Evolutionary conservation across 2,888 invertebrate genomes (phyloP).

Genomic region (Tribolium freemani): DNA sequence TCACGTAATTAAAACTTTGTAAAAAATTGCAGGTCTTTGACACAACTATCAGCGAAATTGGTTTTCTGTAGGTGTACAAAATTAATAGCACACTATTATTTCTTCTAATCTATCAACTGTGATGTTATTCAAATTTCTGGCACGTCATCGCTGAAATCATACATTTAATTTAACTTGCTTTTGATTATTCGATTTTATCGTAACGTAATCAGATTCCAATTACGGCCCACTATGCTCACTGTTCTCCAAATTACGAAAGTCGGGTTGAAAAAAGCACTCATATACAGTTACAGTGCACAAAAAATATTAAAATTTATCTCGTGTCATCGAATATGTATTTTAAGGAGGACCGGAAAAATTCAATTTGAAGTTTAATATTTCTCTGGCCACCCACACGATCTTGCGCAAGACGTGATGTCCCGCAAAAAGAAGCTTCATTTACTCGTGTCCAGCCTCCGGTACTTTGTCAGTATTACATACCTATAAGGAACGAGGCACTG

Average conservation of each 20-base stretch:
- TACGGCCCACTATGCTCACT: constrained; percentile 23
- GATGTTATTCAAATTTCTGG: constrained; percentile 45
- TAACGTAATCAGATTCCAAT: constrained; percentile 38
- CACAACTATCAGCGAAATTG: constrained; percentile 21
- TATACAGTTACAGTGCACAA: neutral
- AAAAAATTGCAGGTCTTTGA: constrained; percentile 23
- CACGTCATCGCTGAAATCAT: constrained; percentile 43
- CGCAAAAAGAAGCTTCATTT: constrained; percentile 12
- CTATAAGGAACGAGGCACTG: constrained; percentile 26
- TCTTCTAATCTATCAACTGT: constrained; percentile 41
- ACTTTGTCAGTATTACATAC: constrained; percentile 4
- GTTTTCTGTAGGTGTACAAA: constrained; percentile 40
- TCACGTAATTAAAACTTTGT: constrained; percentile 1
- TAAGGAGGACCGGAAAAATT: neutral
- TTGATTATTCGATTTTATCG: constrained; percentile 41
- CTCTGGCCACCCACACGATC: neutral
- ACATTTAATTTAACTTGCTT: constrained; percentile 37
- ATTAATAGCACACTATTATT: constrained; percentile 41
- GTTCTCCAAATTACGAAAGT: constrained; percentile 25
- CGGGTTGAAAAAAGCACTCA: neutral
- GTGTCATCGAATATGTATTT: neutral
- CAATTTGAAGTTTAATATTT: neutral
- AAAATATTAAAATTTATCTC: neutral
- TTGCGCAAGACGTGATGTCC: neutral
- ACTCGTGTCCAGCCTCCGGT: constrained; percentile 18